Evolutionary conservation across 2,113 vertebrate genomes (phyloP), one percentile per base, ranked within the genome.

Genomic region (Phalacrocorax pelagicus): DNA sequence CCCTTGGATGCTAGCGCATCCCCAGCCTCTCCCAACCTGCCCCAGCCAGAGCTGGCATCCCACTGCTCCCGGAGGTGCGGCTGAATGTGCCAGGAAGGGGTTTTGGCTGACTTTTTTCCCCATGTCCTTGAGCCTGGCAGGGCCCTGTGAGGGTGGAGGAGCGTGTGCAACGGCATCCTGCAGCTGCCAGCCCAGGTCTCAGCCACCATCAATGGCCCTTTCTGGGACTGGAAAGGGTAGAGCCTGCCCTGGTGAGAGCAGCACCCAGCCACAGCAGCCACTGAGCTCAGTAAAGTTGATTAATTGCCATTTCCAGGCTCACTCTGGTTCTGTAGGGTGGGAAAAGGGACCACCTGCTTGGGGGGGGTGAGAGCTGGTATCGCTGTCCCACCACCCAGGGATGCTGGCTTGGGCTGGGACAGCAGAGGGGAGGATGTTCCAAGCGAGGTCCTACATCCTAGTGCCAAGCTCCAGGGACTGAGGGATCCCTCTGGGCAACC

Each of bases 171-270:
- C n/a, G 96, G 96, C 0, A 15, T 94, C 63, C 88, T 97, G 75
- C 67, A 1, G 44, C 80, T 97, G 80, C 95, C 95, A 38, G 32
- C 75, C 22, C 69, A 4, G 58, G 91, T 96, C 46, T 95, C 96
- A 0, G 75, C 59, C 80, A 38, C 72, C 83, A 91, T 59, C 80
- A 97, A 96, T 0, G 95, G 96, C 63, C 94, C 96, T 77, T 96
- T 97, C 94, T 95, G 95, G 92, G 77, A 96, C 80, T 97, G 95
- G 96, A 57, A 69, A 86, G 96, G 96, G 10, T 92, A 90, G 80
- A 94, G 51, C 46, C 86, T 97, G 71, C 95, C 96, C 46, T 95
- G 95, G 96, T 96, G 86, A 97, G 40, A 40, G 49, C 67, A 52
- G 38, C 3, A 1, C 34, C 40, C 2, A 1, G 20, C 40, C 34